Base-by-base conservation (phyloP, 64 coral and sea anemone genomes). In the Stylophora pistillata region DNA sequence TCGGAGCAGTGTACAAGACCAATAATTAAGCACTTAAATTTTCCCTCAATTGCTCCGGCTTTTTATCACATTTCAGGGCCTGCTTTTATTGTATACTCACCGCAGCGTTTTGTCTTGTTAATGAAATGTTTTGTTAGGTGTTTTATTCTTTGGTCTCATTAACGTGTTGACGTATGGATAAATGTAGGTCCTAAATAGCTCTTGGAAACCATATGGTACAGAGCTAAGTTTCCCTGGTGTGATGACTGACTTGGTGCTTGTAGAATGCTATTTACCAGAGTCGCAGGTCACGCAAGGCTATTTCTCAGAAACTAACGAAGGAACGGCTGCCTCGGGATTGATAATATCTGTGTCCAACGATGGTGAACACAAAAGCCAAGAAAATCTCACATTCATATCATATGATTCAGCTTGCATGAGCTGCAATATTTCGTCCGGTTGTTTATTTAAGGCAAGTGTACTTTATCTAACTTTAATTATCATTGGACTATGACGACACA, bases 391-490 rank as follows among this genome's bases (percentile, higher is more conserved):
- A 13, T 85, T 85, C 52, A 62, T 91, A 15, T 85, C 89, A 6
- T 91, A 74, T 66, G 89, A 91, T 31, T 91, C 89, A n/a, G 81
- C 58, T 15, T 91, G 89, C 66, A n/a, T 85, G 58, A 76, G 17
- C 9, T 91, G 89, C 72, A 75, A n/a, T n/a, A 20, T 52, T 21
- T 75, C 73, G 0, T 11, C 73, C 5, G 73, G 73, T 20, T 75
- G 73, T 20, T 17, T 47, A 3, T 20, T 75, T 0, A 75, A 75
- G 15, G 73, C 18, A 75, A 52, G 31, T 10, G 25, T 23, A 21
- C 5, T 20, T 21, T 18, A 18, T 64, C 23, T 64, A 21, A 64
- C 37, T 41, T 41, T 3, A 41, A 41, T 41, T 6, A 41, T 2
- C 6, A 41, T 41, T 41, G 2, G 37, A 41, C 37, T 41, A 41